Conservation (phyloP, 2,888 invertebrate genomes). For the Polydrusus tereticollis region DNA sequence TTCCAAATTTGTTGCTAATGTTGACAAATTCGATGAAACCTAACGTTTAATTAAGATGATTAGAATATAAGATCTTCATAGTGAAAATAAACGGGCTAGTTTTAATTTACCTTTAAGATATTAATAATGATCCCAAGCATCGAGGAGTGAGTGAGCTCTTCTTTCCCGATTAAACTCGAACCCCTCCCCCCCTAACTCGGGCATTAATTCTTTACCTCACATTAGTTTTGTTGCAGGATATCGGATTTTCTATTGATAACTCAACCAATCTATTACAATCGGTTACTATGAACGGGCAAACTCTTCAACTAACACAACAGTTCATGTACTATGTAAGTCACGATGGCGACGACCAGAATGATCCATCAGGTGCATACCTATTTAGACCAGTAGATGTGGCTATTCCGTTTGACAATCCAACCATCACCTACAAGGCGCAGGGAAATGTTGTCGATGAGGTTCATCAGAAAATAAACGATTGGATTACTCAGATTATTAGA, state of each 20-base stretch:
- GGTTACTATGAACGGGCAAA: conserved; percentile 67
- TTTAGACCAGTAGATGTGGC: conserved; percentile 73
- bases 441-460: conserved; percentile 69
- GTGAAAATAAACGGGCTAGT: too few relatives aligned
- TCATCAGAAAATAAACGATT: conserved; percentile 76
- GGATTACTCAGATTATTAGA: conserved; percentile 79
- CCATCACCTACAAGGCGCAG: conserved; percentile 28
- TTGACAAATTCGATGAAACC: too few relatives aligned
- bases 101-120: too few relatives aligned
- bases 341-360: conserved; percentile 73
- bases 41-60: too few relatives aligned
- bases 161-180: too few relatives aligned
- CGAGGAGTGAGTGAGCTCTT: too few relatives aligned
- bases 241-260: conserved; percentile 70
- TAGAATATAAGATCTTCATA: too few relatives aligned
- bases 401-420: conserved; percentile 41
- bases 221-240: conserved; percentile 47
- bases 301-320: conserved; percentile 70
- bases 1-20: too few relatives aligned
- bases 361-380: conserved; percentile 93
- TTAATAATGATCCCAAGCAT: too few relatives aligned
- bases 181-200: too few relatives aligned
- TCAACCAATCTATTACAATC: conserved; percentile 70
- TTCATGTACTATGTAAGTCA: conserved; percentile 81
- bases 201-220: too few relatives aligned